Percentiles rank a stretch among this genome's conserved stretches.
These are phyloP conservation scores for Pseudoatta argentina DNA, from an alignment of 1,140 invertebrate genomes.

Conservation along the genomic window DNA sequence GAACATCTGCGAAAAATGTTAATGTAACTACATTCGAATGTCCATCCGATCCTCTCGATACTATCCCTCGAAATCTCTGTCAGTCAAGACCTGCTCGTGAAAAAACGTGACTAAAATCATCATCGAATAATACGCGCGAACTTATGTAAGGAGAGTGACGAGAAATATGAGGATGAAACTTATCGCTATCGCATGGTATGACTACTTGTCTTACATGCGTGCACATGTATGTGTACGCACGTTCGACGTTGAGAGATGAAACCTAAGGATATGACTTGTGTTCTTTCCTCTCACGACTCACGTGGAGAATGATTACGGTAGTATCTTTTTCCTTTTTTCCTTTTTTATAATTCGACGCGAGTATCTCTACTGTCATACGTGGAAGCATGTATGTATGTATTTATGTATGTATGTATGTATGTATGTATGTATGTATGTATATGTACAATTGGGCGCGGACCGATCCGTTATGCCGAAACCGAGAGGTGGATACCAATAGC, in stretches of 20 bases:
- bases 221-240: neutral
- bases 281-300: slow-evolving; percentile 63
- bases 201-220: slow-evolving; percentile 37
- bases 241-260: slow-evolving; percentile 49
- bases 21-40: neutral
- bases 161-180: slow-evolving; percentile 9
- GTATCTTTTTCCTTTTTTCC: slow-evolving; percentile 21
- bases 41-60: neutral
- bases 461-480: slow-evolving; percentile 43
- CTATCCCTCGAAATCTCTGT: slow-evolving; percentile 17
- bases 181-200: slow-evolving; percentile 43
- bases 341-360: slow-evolving; percentile 48
- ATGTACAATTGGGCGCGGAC: slow-evolving; percentile 57
- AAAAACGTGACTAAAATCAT: slow-evolving; percentile 62
- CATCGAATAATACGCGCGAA: slow-evolving; percentile 10
- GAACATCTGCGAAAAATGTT: neutral
- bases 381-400: slow-evolving; percentile 71
- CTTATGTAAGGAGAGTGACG: neutral
- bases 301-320: slow-evolving; percentile 27
- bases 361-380: slow-evolving; percentile 52
- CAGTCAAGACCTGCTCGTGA: slow-evolving; percentile 71
- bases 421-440: slow-evolving; percentile 51
- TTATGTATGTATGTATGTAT: slow-evolving; percentile 41
- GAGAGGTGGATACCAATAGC: slow-evolving; percentile 51
- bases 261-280: slow-evolving; percentile 80